These are phyloP conservation scores for Scytalopus superciliaris DNA, from an alignment of 2,113 vertebrate species.

Conservation along the genomic window DNA sequence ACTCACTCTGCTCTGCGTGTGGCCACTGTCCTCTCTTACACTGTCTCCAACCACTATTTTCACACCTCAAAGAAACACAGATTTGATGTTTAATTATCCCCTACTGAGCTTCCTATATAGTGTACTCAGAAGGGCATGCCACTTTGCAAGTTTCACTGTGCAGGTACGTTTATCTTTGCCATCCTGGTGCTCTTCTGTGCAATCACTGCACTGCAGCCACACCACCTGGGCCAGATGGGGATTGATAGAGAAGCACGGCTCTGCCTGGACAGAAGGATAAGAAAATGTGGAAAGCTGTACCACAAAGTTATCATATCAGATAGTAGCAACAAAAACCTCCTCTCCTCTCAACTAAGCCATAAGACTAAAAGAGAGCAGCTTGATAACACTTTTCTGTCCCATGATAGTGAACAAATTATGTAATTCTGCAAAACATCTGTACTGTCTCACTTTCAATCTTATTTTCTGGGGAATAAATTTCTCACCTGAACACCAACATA, in stretches of 20 bases:
- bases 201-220: not conserved
- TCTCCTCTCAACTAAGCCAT: not conserved
- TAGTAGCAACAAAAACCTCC: not conserved
- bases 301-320: not conserved
- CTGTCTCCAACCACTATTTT: not conserved
- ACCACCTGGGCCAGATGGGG: not conserved
- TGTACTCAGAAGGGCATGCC: not conserved
- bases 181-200: not conserved
- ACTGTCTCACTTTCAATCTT: not conserved
- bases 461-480: not conserved
- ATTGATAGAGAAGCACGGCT: not conserved
- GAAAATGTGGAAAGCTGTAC: not conserved
- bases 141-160: not conserved
- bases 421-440: not conserved
- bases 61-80: not conserved
- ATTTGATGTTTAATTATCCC: conserved; percentile 30
- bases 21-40: not conserved
- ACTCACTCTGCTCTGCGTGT: not conserved
- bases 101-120: not conserved
- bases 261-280: not conserved
- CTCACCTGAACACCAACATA: not conserved
- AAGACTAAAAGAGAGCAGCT: not conserved
- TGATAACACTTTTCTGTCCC: not conserved
- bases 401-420: not conserved
- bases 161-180: not conserved